Percentiles rank a stretch among this genome's conserved stretches.
phyloP scores from a whole-genome alignment of 2,113 vertebrate genomes.

The Clinocottus analis region DNA sequence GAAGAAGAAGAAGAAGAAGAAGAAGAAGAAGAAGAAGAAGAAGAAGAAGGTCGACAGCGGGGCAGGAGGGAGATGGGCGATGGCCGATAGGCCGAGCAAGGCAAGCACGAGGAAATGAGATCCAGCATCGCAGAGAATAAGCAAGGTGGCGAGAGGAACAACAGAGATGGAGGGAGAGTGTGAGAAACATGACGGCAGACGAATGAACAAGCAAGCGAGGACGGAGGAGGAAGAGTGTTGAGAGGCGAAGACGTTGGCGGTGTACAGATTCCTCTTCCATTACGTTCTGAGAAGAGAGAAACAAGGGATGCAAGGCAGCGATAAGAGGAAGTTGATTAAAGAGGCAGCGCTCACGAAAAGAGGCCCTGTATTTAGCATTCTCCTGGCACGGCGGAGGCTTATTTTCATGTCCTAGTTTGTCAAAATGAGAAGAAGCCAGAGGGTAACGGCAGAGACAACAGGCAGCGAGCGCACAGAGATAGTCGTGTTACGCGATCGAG shows the following conservation, averaged over 20 bases:
- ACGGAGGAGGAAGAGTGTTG: constrained; percentile 50
- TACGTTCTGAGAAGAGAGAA: constrained; percentile 65
- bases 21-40: no score
- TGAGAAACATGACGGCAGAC: neutral
- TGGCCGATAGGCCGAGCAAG: constrained; percentile 15
- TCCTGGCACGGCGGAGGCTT: constrained; percentile 70
- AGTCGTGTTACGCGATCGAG: constrained; percentile 58
- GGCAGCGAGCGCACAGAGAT: constrained; percentile 52
- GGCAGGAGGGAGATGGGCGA: constrained; percentile 5
- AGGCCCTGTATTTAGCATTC: constrained; percentile 78
- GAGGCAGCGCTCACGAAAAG: constrained; percentile 71
- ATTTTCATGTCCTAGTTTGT: constrained; percentile 81
- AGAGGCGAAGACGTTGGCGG: constrained; percentile 54
- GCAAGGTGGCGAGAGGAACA: constrained; percentile 42
- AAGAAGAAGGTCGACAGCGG: constrained; percentile 8
- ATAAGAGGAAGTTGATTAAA: constrained; percentile 81
- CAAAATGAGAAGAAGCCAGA: constrained; percentile 74
- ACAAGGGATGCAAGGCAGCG: constrained; percentile 75
- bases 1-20: no score
- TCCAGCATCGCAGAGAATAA: constrained; percentile 8
- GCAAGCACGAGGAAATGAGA: constrained; percentile 39
- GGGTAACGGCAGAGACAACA: constrained; percentile 66
- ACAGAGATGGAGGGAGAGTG: constrained; percentile 32
- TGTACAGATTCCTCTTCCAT: constrained; percentile 67
- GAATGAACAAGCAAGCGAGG: constrained; percentile 44